These are phyloP conservation scores for Pycnomerus fuliginosus DNA, from an alignment of 2,888 invertebrate species.

Conservation along the genomic window DNA sequence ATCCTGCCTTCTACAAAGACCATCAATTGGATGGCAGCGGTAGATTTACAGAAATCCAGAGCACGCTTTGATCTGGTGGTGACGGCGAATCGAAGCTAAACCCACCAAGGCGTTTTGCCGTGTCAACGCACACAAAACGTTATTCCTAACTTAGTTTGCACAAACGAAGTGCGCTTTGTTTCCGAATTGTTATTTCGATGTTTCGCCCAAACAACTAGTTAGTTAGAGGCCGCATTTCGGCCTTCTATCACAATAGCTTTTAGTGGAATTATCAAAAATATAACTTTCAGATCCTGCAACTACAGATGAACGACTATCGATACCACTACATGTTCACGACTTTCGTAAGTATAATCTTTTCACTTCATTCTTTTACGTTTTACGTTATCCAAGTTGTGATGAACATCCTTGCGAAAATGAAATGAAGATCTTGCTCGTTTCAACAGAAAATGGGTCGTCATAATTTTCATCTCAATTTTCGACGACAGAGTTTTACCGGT, in stretches of 20 bases:
- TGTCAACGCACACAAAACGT: constrained; percentile 28
- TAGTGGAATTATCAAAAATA: no score
- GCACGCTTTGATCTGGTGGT: constrained; percentile 27
- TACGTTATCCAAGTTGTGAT: no score
- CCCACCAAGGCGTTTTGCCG: constrained; percentile 27
- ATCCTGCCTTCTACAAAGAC: constrained; percentile 21
- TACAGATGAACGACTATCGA: constrained; percentile 94
- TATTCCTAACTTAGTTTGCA: constrained; percentile 22
- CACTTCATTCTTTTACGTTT: no score
- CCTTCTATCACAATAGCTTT: no score
- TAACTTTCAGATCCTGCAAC: constrained; percentile 84
- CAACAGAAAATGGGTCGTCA: no score
- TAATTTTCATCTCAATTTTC: no score
- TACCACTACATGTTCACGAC: constrained; percentile 96
- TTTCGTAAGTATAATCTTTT: constrained; percentile 74
- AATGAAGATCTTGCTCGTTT: no score
- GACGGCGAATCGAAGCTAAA: constrained; percentile 30
- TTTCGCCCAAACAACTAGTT: no score
- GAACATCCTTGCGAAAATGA: no score
- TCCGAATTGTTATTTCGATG: constrained; percentile 11
- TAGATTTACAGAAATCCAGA: constrained; percentile 27
- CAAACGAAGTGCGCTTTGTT: constrained; percentile 15
- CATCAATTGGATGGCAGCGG: constrained; percentile 29
- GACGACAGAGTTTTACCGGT: no score
- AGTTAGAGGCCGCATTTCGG: no score